Base-by-base conservation (phyloP, 23 tunicate genomes). In the Halocynthia aurantium region DNA sequence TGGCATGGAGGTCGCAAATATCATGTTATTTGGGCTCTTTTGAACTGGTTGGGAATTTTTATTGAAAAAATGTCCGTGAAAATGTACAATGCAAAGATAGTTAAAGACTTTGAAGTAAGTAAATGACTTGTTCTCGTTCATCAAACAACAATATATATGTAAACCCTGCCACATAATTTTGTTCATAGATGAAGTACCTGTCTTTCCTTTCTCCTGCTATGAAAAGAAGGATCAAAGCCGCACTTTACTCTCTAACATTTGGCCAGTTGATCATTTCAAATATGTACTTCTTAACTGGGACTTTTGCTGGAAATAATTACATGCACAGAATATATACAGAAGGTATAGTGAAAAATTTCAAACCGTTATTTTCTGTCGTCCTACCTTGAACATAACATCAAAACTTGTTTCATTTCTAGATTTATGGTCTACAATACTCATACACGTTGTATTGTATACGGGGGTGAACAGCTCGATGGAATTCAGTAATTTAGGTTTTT, bases 1-100 rank as follows among this genome's bases (percentile, higher is more conserved):
- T 91, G 97, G 97, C 97, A 91, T 68, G 97, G 97, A 19, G 22
- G 64, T 22, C 44, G 40, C 7, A 22, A 75, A 40, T 66, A 22
- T 40, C 76, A 91, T 51, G 12, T 78, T 51, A 49, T 56, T 18
- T 91, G 97, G 97, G 90, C 87, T 7, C 65, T 22, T 21, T 67
- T 85, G n/a, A 91, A 84, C 71, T 83, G 87, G 87, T 91, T 91
- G 67, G 97, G 97, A 49, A 81, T 91, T 60, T 81, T 12, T 57
- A 51, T 91, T 31, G 97, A 91, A 78, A 85, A 77, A 55, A 51
- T 88, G 11, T 81, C 87, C 1, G 51, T 6, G 18, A 77, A 73
- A 44, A 18, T 88, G 52, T 88, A 88, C 54, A 78, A 79, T 64
- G 65, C 50, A 15, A 58, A 84, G 44, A 6, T 9, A 6, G 71